Conservation (phyloP, 37 sponge, comb jelly and placozoan genomes). For the Geodia barretti region DNA sequence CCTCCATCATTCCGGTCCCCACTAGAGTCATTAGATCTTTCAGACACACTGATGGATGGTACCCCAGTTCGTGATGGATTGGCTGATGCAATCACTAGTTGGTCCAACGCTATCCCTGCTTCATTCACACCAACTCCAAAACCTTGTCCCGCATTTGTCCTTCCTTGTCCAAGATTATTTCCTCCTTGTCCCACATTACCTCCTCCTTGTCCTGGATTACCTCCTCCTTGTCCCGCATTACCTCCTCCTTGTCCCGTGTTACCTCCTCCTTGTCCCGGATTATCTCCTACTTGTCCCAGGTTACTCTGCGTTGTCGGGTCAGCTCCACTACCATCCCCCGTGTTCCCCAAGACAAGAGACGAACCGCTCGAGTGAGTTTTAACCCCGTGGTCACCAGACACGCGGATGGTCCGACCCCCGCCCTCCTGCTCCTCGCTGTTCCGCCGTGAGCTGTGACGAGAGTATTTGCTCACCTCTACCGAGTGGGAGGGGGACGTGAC, state of each 20-base stretch:
- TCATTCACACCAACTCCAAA: background rate
- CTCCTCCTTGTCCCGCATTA: too few species aligned
- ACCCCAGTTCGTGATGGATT: background rate
- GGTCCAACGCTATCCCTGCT: background rate
- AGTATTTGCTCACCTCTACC: slow-evolving; percentile 14
- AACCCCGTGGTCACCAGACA: background rate
- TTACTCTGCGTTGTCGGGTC: too few species aligned
- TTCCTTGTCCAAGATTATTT: slow-evolving; percentile 8
- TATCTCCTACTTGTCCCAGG: background rate
- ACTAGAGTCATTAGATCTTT: background rate
- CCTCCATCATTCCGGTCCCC: background rate
- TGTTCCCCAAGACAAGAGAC: background rate
- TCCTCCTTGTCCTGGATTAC: background rate
- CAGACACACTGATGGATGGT: background rate
- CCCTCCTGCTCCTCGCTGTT: background rate
- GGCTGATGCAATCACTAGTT: background rate
- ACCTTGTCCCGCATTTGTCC: background rate
- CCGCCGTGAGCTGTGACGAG: slow-evolving; percentile 18
- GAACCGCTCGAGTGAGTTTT: background rate
- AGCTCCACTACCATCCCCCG: background rate
- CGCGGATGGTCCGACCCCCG: background rate
- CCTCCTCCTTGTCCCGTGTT: background rate
- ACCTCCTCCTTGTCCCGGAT: too few species aligned
- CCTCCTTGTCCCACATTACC: background rate
- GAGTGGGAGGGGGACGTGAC: slow-evolving; percentile 13